These are phyloP conservation scores for Papilio dardanus DNA, from an alignment of 1,140 invertebrate species.

Conservation along the genomic window DNA sequence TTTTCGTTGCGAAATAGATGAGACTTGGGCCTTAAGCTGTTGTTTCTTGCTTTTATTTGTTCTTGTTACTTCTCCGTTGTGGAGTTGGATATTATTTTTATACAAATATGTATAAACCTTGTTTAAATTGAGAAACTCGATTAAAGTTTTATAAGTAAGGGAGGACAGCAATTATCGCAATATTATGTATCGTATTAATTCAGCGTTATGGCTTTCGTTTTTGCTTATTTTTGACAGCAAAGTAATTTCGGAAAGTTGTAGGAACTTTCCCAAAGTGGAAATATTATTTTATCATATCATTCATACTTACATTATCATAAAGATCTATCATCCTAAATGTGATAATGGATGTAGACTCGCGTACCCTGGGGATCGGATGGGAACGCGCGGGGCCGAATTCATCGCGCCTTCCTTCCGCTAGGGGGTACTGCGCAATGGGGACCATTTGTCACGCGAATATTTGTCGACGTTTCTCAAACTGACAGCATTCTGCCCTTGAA, in stretches of 20 bases:
- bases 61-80: not conserved
- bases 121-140: not conserved
- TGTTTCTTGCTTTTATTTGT: not conserved
- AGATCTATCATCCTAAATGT: constrained; percentile 28
- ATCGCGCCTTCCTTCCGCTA: constrained; percentile 29
- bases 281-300: constrained; percentile 18
- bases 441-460: constrained; percentile 33
- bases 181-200: not conserved
- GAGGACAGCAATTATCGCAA: too few relatives aligned
- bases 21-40: constrained; percentile 31
- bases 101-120: not conserved
- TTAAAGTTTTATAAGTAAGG: too few relatives aligned
- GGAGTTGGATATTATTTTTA: constrained; percentile 19
- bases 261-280: too few relatives aligned
- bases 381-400: constrained; percentile 32
- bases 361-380: constrained; percentile 28
- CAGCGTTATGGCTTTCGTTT: not conserved
- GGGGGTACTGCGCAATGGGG: not conserved
- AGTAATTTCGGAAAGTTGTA: too few relatives aligned
- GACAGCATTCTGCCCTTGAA: not conserved
- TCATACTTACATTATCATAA: constrained; percentile 19
- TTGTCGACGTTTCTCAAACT: not conserved
- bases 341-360: constrained; percentile 12
- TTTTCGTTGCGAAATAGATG: constrained; percentile 45
- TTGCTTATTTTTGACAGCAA: not conserved